Percentiles rank a stretch among this genome's conserved stretches.
These are phyloP conservation scores for Brenthis hecate DNA, from an alignment of 2,888 invertebrate species.

Conservation along the genomic window DNA sequence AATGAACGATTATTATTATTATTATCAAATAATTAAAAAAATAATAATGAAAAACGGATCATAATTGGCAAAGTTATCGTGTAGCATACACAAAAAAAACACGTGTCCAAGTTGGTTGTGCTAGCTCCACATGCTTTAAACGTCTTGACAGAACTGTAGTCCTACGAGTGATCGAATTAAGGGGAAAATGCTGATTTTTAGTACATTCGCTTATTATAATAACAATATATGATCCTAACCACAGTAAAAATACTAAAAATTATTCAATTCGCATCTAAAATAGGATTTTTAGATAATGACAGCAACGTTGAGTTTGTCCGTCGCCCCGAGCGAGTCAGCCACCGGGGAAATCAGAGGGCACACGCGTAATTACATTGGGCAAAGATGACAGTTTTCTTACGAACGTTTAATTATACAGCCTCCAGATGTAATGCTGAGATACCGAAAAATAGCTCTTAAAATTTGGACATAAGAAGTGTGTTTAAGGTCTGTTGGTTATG, in stretches of 20 bases:
- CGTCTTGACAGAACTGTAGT: too few relatives aligned
- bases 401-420: slow-evolving; percentile 21
- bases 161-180: too few relatives aligned
- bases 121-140: too few relatives aligned
- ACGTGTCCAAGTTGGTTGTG: too few relatives aligned
- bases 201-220: not conserved
- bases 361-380: slow-evolving; percentile 22
- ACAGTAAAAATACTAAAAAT: not conserved
- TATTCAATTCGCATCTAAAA: not conserved
- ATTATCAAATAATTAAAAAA: too few relatives aligned
- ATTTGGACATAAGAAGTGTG: not conserved
- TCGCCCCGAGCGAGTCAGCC: slow-evolving; percentile 14
- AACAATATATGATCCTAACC: not conserved
- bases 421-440: slow-evolving; percentile 5
- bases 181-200: too few relatives aligned
- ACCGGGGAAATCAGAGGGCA: slow-evolving; percentile 24
- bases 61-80: too few relatives aligned
- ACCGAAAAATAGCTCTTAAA: not conserved
- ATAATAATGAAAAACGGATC: too few relatives aligned
- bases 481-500: not conserved
- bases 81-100: too few relatives aligned
- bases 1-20: too few relatives aligned
- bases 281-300: slow-evolving; percentile 2
- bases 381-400: slow-evolving; percentile 23
- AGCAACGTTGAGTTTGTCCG: slow-evolving; percentile 14